Evolutionary conservation across 2,797 vertebrate species (phyloP), one percentile per base, ranked within the genome.

Genomic region (Anguilla anguilla): DNA sequence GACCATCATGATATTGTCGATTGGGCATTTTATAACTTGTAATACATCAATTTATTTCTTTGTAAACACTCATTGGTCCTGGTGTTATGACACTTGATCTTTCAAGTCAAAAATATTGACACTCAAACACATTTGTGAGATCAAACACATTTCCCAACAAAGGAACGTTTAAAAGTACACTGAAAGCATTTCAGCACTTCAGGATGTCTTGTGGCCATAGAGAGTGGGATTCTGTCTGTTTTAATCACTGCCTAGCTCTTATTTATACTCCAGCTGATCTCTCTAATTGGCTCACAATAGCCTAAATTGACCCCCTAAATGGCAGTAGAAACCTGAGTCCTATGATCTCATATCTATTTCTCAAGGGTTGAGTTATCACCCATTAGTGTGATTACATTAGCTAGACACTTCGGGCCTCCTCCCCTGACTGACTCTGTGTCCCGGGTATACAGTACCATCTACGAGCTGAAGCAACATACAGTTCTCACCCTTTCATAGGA

Each of bases 321-420:
- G 72, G 72, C 86, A 74, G 39, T 10, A 55, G 85, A 64, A 88
- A 83, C 83, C 51, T 6, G 57, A 61, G 81, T 64, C 55, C 83
- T 55, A 77, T 89, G 90, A 87, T 46, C 85, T 89, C 61, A 87
- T 86, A 49, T 84, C 67, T 74, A 85, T 46, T 35, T 89, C 88
- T 91, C 79, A 2, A 59, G 84, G 87, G 88, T n/a, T 61, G 77
- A 82, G 87, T 89, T 89, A 86, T 55, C 85, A 79, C 74, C 83
- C 88, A 88, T 90, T 87, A 88, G 28, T 59, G 81, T 89, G 85
- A 91, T 88, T 86, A 86, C 86, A 89, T 89, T 88, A 86, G 19
- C 59, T 39, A 83, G 64, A 85, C 87, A 83, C 79, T 64, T 39
- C 28, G 43, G 57, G 57, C 81, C 53, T 69, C 64, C 69, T 31